Percentiles rank a stretch among this genome's conserved stretches.
phyloP scores from a whole-genome alignment of 2,888 invertebrate genomes.

The Scrobipalpa costella region DNA sequence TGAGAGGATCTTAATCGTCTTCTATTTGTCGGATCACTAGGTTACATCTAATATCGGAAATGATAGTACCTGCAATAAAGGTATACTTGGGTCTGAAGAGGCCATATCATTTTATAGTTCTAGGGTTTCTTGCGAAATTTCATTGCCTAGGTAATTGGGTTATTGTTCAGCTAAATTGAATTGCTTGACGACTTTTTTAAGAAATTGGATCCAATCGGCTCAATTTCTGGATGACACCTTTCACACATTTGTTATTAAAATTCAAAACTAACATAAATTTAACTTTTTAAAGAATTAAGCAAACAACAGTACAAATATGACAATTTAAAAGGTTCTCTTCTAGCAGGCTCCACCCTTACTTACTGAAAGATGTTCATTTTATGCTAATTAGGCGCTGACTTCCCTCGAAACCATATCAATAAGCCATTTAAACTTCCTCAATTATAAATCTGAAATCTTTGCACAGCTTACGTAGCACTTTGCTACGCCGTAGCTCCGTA shows the following conservation, averaged over 20 bases:
- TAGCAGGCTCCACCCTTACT: not conserved
- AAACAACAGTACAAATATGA: too few relatives aligned
- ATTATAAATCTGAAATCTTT: not conserved
- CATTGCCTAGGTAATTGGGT: not conserved
- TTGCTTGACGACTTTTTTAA: not conserved
- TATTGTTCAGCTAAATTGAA: not conserved
- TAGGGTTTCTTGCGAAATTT: not conserved
- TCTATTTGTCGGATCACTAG: constrained; percentile 57
- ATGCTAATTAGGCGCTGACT: not conserved
- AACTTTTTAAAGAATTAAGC: too few relatives aligned
- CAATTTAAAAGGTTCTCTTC: too few relatives aligned
- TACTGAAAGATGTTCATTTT: not conserved
- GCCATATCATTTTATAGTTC: not conserved
- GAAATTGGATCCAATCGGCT: not conserved
- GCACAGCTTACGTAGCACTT: constrained; percentile 18
- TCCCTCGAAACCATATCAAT: not conserved
- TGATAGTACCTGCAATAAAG: constrained; percentile 1
- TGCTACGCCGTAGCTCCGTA: constrained; percentile 19
- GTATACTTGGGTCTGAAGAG: not conserved
- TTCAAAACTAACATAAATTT: too few relatives aligned
- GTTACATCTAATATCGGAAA: not conserved
- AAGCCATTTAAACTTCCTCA: not conserved
- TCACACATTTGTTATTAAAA: too few relatives aligned
- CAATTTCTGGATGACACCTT: too few relatives aligned
- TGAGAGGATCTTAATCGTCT: constrained; percentile 54